Evolutionary conservation across 2,888 invertebrate genomes (phyloP).

Genomic region (Chrysina gloriosa): DNA sequence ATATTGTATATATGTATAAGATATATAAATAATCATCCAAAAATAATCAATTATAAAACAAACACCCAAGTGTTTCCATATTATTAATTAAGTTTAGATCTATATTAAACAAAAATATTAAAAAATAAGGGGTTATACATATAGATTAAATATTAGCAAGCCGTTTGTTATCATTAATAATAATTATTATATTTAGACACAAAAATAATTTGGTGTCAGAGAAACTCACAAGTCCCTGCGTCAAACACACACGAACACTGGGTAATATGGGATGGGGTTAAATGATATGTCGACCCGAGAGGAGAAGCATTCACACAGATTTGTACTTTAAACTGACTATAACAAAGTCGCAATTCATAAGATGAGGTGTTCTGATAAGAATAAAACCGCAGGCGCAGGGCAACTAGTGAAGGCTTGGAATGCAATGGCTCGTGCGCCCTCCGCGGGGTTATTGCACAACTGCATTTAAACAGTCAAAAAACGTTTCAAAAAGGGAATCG

Average conservation of each 20-base stretch:
- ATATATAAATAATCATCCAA: slow-evolving; percentile 36
- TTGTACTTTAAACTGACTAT: slow-evolving; percentile 84
- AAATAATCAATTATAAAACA: slow-evolving; percentile 35
- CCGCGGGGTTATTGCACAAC: slow-evolving; percentile 52
- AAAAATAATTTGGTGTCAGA: slow-evolving; percentile 57
- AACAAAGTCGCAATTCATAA: slow-evolving; percentile 70
- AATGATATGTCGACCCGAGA: slow-evolving; percentile 55
- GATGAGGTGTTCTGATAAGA: slow-evolving; percentile 46
- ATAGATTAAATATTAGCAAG: slow-evolving; percentile 41
- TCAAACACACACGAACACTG: slow-evolving; percentile 50
- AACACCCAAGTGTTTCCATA: slow-evolving; percentile 18
- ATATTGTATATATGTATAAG: slow-evolving; percentile 32
- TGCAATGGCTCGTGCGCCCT: slow-evolving; percentile 50
- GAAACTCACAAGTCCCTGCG: slow-evolving; percentile 53
- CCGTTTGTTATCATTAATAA: slow-evolving; percentile 45
- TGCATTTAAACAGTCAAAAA: slow-evolving; percentile 46
- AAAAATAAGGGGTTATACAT: slow-evolving; percentile 18
- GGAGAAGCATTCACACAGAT: slow-evolving; percentile 66
- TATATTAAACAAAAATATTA: slow-evolving; percentile 22
- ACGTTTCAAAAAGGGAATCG: slow-evolving; percentile 50
- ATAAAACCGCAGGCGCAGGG: slow-evolving; percentile 49
- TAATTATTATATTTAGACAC: slow-evolving; percentile 53
- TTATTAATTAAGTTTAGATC: slow-evolving; percentile 13
- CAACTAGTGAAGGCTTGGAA: slow-evolving; percentile 55
- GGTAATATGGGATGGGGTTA: slow-evolving; percentile 47